Percentiles rank a stretch among this genome's conserved stretches.
These are phyloP conservation scores for Zaprionus africanus DNA, from an alignment of 1,140 invertebrate genomes.

Conservation along the genomic window DNA sequence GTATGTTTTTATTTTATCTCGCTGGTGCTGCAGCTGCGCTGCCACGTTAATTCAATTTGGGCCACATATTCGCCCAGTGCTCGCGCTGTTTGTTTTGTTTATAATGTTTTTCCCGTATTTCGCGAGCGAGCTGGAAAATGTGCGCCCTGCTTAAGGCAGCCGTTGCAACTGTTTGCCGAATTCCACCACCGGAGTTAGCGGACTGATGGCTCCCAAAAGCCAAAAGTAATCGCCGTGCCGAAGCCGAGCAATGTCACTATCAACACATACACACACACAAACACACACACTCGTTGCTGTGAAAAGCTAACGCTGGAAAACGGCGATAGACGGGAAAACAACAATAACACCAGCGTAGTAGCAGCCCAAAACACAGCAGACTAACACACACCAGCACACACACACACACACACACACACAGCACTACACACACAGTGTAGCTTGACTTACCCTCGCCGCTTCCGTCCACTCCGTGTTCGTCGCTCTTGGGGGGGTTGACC, in stretches of 20 bases:
- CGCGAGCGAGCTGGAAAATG: background rate
- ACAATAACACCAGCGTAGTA: constrained; percentile 60
- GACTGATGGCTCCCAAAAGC: constrained; percentile 38
- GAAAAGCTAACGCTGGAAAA: constrained; percentile 38
- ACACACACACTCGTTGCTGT: constrained; percentile 26
- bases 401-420: constrained; percentile 4
- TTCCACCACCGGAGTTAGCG: constrained; percentile 42
- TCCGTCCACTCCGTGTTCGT: background rate
- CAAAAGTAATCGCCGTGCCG: constrained; percentile 29
- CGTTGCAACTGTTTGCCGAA: constrained; percentile 45
- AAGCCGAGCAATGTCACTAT: constrained; percentile 54
- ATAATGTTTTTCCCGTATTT: constrained; percentile 11
- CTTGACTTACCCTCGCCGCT: constrained; percentile 1
- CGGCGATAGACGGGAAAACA: constrained; percentile 28
- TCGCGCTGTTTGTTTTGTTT: constrained; percentile 21
- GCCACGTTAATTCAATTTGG: constrained; percentile 12
- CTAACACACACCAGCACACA: constrained; percentile 30
- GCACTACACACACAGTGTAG: background rate
- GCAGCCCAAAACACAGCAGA: constrained; percentile 40
- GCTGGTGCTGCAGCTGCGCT: background rate
- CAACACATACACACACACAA: constrained; percentile 37
- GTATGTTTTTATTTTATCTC: background rate
- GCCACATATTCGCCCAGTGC: constrained; percentile 14
- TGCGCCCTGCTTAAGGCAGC: constrained; percentile 37
- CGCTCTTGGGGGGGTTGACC: constrained; percentile 19